These are phyloP conservation scores for Pseudorasbora parva DNA, from an alignment of 2,113 vertebrate species.

Conservation along the genomic window DNA sequence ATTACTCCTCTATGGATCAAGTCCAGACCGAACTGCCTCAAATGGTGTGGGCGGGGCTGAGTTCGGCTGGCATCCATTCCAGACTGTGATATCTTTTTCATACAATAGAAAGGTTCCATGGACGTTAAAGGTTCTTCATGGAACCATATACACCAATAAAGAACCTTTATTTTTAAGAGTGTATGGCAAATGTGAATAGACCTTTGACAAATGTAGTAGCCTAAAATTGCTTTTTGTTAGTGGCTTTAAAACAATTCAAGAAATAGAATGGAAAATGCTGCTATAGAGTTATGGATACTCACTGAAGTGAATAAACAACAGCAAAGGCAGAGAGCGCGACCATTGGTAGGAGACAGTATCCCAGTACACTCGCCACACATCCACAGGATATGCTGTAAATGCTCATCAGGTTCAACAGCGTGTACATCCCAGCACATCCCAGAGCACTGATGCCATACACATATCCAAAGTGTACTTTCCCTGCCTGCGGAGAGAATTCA, in stretches of 20 bases:
- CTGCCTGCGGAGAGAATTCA: slow-evolving; percentile 72
- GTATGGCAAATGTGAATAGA: not conserved
- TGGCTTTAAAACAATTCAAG: not conserved
- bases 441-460: slow-evolving; percentile 85
- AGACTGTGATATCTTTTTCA: no score
- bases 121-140: no score
- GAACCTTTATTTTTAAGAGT: no score
- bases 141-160: no score
- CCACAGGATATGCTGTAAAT: slow-evolving; percentile 76
- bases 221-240: slow-evolving; percentile 35
- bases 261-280: not conserved
- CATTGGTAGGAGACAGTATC: slow-evolving; percentile 89
- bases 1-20: no score
- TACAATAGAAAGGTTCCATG: no score
- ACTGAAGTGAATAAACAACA: slow-evolving; percentile 83
- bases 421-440: slow-evolving; percentile 81
- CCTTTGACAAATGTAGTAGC: not conserved
- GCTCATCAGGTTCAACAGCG: slow-evolving; percentile 87
- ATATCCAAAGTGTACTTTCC: slow-evolving; percentile 88
- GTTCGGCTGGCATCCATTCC: no score
- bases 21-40: no score
- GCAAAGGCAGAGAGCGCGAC: slow-evolving; percentile 81
- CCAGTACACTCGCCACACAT: slow-evolving; percentile 86
- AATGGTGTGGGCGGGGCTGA: no score
- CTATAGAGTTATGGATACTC: slow-evolving; percentile 59